Base-by-base conservation (phyloP, 2,888 invertebrate genomes). In the Himalopsyche japonica region DNA sequence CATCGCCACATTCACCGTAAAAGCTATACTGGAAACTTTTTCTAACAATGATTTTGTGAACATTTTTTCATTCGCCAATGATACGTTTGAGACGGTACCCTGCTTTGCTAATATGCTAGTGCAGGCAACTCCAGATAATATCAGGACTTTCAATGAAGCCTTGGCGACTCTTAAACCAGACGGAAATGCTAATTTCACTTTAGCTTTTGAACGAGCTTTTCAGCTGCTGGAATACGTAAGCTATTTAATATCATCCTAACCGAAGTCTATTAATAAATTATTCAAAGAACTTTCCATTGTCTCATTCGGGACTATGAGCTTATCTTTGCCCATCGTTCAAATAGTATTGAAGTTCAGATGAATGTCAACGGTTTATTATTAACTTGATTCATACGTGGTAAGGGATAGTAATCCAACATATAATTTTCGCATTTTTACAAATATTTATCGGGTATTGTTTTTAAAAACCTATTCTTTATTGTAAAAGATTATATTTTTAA, bases 1-100 rank as follows among this genome's bases (percentile, higher is more conserved):
- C 88, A 94, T 95, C 48, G 98, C 98, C 18, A 94, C 95, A 88
- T 95, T 96, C 88, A 99, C 99, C 0, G 95, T 99, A 30, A 93
- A 95, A 84, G 96, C 96, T 64, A 95, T 99, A 85, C 91, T 99
- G 88, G 97, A 98, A 86, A 99, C 99, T 0, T 94, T 99, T 79
- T 98, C 98, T 8, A 99, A 99, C 89, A 99, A 99, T 90, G 99
- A 99, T 90, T 99, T 96, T 89, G 97, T 99, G 83, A 99, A 98
- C 88, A 96, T 99, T 37, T 95, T 97, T 88, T 95, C 95, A 89
- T 97, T 95, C 88, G 97, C 97, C 88, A 94, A 95, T 70, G 93
- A 91, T 0, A 94, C 96, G 0, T 89, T 93, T 8, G 95, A 96
- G 88, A 94, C 97, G 6, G 96, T 98, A 34, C 93, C 94, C 0